These are phyloP conservation scores for Clytia hemisphaerica DNA, from an alignment of 30 jellyfish, hydroid and myxozoan genomes.

Conservation along the genomic window DNA sequence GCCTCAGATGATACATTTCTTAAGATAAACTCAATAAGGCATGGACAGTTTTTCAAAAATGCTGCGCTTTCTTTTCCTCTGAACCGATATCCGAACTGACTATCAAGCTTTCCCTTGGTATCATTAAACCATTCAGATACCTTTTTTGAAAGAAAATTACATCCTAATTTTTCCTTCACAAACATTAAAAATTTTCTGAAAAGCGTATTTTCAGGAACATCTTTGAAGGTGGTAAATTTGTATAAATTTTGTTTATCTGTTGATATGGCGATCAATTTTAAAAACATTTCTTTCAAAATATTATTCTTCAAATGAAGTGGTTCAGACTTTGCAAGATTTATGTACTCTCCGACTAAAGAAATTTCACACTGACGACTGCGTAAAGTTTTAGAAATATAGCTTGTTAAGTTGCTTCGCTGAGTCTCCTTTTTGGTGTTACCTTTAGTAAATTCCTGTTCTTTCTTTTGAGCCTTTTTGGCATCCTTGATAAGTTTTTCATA, in stretches of 20 bases:
- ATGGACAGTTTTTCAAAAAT: not conserved
- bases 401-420: not conserved
- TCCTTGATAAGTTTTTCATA: not conserved
- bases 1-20: too few species aligned
- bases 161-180: not conserved
- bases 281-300: not conserved
- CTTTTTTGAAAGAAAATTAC: not conserved
- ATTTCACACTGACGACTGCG: constrained; percentile 4
- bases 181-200: not conserved
- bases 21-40: too few species aligned
- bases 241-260: not conserved
- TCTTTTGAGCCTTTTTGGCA: constrained; percentile 1
- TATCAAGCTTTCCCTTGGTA: not conserved
- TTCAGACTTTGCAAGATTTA: not conserved
- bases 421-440: not conserved
- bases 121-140: constrained; percentile 3
- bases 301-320: not conserved
- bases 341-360: not conserved
- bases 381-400: not conserved
- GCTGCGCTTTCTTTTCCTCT: constrained; percentile 10
- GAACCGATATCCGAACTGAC: not conserved
- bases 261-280: not conserved
- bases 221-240: not conserved
- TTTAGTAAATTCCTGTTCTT: constrained; percentile 1
- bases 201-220: not conserved